A percentile compares a stretch with the other conserved stretches of the same genome.
Conservation (phyloP, 2,113 vertebrate species). For the Podilymbus podiceps region DNA sequence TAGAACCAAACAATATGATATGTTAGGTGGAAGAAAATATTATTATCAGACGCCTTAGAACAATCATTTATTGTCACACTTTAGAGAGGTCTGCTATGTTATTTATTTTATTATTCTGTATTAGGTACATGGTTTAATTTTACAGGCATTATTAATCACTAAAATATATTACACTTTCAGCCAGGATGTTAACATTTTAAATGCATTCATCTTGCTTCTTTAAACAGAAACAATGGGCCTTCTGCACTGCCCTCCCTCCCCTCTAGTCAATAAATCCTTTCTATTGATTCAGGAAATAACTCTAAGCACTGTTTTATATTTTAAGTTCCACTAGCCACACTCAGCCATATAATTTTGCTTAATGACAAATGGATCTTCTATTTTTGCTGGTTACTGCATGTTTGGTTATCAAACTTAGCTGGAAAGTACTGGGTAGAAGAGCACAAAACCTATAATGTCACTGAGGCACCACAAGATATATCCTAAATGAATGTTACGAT, state of each 20-base stretch:
- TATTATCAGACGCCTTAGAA: background rate
- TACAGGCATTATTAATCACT: slow-evolving; percentile 67
- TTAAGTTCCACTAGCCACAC: slow-evolving; percentile 62
- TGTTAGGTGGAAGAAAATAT: slow-evolving; percentile 63
- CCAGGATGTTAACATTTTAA: slow-evolving; percentile 64
- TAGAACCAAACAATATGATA: slow-evolving; percentile 59
- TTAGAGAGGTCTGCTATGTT: slow-evolving; percentile 40
- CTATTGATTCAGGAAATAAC: slow-evolving; percentile 70
- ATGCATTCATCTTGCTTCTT: slow-evolving; percentile 73
- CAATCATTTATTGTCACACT: slow-evolving; percentile 53
- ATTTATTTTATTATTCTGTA: slow-evolving; percentile 49
- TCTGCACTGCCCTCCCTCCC: slow-evolving; percentile 51
- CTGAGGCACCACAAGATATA: slow-evolving; percentile 47
- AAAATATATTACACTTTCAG: slow-evolving; percentile 61
- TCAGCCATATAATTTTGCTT: slow-evolving; percentile 68
- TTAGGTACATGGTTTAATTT: slow-evolving; percentile 65
- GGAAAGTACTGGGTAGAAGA: slow-evolving; percentile 48
- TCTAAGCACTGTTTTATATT: slow-evolving; percentile 71
- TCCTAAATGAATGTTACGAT: slow-evolving; percentile 63
- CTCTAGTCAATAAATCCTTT: slow-evolving; percentile 67
- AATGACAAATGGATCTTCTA: slow-evolving; percentile 66
- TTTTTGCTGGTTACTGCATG: slow-evolving; percentile 60
- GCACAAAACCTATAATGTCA: slow-evolving; percentile 38
- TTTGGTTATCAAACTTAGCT: slow-evolving; percentile 65
- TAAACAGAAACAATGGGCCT: slow-evolving; percentile 64